phyloP scores from a whole-genome alignment of 2,797 vertebrate species.

The Hybognathus amarus region DNA sequence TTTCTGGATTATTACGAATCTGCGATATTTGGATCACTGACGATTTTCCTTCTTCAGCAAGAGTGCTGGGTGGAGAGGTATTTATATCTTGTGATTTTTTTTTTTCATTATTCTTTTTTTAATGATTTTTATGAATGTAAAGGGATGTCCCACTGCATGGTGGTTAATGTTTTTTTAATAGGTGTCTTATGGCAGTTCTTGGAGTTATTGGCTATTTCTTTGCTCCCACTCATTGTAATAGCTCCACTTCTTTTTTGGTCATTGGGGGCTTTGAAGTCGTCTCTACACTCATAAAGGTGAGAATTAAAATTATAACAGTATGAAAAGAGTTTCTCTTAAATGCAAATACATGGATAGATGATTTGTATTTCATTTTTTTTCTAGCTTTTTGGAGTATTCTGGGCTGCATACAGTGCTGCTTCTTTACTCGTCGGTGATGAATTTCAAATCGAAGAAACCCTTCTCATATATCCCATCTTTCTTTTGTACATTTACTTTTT shows the following conservation, averaged over 20 bases:
- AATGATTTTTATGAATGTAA: neutral
- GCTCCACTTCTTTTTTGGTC: slow-evolving; percentile 91
- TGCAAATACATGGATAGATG: slow-evolving; percentile 1
- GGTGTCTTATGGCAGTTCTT: slow-evolving; percentile 96
- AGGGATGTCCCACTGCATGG: neutral
- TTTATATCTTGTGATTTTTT: neutral
- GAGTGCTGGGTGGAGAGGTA: slow-evolving; percentile 98
- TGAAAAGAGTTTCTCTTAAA: neutral
- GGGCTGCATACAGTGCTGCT: slow-evolving; percentile 98
- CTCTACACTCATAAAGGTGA: slow-evolving; percentile 92
- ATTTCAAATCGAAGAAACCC: slow-evolving; percentile 99
- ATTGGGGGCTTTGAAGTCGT: slow-evolving; percentile 92
- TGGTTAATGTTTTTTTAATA: slow-evolving; percentile 62
- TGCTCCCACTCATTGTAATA: slow-evolving; percentile 97
- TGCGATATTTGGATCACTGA: slow-evolving; percentile 99
- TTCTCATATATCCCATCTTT: slow-evolving; percentile 98
- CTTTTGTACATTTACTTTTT: slow-evolving; percentile 99
- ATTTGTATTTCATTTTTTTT: slow-evolving; percentile 34
- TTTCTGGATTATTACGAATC: slow-evolving; percentile 99
- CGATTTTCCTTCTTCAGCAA: slow-evolving; percentile 95
- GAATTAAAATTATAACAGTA: neutral
- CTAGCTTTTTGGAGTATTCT: slow-evolving; percentile 96
- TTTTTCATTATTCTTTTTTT: too few species aligned
- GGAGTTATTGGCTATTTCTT: slow-evolving; percentile 98
- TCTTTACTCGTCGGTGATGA: slow-evolving; percentile 97